phyloP scores from a whole-genome alignment of 2,888 invertebrate species.

The Drepana falcataria region DNA sequence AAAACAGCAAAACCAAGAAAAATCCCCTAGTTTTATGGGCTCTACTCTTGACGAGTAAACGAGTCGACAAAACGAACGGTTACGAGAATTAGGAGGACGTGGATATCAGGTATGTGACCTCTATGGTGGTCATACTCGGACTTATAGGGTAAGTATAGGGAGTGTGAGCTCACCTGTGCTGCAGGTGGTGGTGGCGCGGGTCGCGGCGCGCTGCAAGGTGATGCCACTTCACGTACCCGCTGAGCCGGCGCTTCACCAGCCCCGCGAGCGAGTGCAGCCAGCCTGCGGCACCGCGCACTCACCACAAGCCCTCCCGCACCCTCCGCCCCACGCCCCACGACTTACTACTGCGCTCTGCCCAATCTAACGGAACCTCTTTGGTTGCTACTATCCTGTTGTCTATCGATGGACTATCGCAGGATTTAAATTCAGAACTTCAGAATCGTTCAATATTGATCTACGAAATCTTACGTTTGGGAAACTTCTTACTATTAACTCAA shows the following conservation, averaged over 20 bases:
- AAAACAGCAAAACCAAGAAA: no score
- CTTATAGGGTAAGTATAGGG: no score
- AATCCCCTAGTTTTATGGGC: no score
- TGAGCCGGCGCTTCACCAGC: conserved; percentile 87
- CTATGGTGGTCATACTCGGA: no score
- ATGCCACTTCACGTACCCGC: conserved; percentile 90
- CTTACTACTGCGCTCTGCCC: conserved; percentile 33
- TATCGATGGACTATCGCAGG: neutral
- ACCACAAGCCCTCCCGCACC: conserved; percentile 22
- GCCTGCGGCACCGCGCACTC: conserved; percentile 56
- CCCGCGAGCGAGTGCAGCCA: conserved; percentile 84
- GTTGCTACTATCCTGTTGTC: neutral
- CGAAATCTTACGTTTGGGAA: no score
- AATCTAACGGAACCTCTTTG: conserved; percentile 18
- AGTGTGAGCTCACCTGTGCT: conserved; percentile 36
- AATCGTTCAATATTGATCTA: no score
- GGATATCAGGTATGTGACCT: no score
- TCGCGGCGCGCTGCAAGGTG: conserved; percentile 70
- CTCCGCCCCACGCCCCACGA: conserved; percentile 15
- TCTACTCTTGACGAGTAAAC: no score
- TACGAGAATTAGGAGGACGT: no score
- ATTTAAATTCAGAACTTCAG: no score
- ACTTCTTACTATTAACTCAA: no score
- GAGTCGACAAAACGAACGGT: no score
- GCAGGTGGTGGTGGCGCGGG: conserved; percentile 32